Percentiles rank a stretch among this genome's conserved stretches.
Evolutionary conservation across 30 jellyfish, hydroid and myxozoan species (phyloP).

Genomic region (Turritopsis rubra): DNA sequence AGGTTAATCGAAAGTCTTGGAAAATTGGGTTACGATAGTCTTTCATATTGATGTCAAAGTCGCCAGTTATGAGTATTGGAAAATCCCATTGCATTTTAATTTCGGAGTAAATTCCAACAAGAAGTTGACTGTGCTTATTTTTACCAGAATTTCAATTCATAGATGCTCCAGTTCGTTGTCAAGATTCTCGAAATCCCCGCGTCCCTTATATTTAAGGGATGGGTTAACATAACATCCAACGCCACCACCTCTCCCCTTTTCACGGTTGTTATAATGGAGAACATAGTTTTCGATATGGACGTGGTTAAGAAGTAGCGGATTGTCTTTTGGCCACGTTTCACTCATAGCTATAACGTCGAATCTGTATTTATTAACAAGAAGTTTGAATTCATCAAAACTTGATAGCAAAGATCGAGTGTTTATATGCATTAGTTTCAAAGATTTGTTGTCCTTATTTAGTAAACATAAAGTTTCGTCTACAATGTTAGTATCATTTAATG

Average conservation of each 20-base stretch:
- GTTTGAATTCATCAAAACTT: constrained; percentile 37
- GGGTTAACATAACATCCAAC: constrained; percentile 46
- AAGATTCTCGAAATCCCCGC: constrained; percentile 47
- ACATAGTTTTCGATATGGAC: constrained; percentile 46
- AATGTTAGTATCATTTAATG: neutral
- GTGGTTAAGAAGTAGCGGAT: constrained; percentile 40
- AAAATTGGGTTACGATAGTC: neutral
- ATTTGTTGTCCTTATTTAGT: neutral
- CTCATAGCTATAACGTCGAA: constrained; percentile 44
- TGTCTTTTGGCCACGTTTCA: constrained; percentile 68
- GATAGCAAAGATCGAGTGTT: constrained; percentile 50
- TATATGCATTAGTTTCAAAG: constrained; percentile 35
- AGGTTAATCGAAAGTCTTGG: neutral
- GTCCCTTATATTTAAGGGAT: constrained; percentile 38
- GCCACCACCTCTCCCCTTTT: constrained; percentile 55
- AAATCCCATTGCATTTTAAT: neutral
- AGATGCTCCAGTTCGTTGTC: constrained; percentile 56
- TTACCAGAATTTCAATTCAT: constrained; percentile 55
- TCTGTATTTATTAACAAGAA: constrained; percentile 38
- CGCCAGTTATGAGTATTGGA: neutral
- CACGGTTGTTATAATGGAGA: constrained; percentile 43
- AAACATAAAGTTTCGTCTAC: neutral
- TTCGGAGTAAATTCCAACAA: constrained; percentile 28
- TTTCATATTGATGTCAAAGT: neutral
- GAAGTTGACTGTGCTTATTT: constrained; percentile 52